Percentiles rank a stretch among this genome's conserved stretches.
Conservation (phyloP, 2,113 vertebrate genomes). For the Gallinago undulata region DNA sequence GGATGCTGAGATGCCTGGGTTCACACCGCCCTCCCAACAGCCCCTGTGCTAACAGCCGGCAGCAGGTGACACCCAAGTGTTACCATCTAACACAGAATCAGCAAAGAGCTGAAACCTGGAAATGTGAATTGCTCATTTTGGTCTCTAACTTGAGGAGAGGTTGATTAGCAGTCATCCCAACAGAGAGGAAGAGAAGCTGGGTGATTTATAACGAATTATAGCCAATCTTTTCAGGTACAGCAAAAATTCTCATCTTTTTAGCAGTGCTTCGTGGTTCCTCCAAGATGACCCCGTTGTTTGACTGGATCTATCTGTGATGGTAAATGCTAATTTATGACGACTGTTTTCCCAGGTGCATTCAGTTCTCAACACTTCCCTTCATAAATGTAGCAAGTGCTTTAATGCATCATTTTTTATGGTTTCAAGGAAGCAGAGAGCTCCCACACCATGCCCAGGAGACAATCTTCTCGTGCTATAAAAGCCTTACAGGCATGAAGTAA, state of each 20-base stretch:
- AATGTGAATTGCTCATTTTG: neutral
- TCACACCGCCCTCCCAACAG: neutral
- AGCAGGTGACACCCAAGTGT: neutral
- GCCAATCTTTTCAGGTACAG: neutral
- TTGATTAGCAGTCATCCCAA: neutral
- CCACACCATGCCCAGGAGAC: neutral
- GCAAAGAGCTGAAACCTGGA: neutral
- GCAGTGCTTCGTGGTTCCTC: neutral
- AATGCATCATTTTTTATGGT: slow-evolving; percentile 15
- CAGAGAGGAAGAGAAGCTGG: neutral
- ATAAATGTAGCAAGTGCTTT: neutral
- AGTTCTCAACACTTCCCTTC: neutral
- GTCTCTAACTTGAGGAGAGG: neutral
- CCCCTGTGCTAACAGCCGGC: neutral
- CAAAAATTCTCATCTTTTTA: neutral
- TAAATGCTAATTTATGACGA: slow-evolving; percentile 24
- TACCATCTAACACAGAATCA: neutral
- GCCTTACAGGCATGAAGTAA: neutral
- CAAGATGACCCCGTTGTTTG: slow-evolving; percentile 3
- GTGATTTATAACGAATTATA: neutral
- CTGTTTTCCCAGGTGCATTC: neutral
- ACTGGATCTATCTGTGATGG: neutral
- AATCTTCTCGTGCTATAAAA: neutral
- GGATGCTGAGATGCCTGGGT: neutral
- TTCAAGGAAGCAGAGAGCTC: neutral